Base-by-base conservation (phyloP, 2,888 invertebrate species). In the Euzophera pinguis region DNA sequence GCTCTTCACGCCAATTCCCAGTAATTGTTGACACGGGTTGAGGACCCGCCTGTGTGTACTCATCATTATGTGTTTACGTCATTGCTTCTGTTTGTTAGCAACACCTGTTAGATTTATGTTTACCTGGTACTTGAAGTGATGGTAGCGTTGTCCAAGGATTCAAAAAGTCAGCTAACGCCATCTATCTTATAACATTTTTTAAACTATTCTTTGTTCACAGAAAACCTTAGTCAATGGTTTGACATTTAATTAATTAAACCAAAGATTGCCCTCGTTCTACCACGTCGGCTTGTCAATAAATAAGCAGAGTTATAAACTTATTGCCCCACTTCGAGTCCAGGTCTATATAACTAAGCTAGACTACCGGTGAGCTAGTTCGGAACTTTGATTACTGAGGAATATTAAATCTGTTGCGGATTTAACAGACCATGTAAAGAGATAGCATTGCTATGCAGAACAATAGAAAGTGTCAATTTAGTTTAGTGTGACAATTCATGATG, bases 31-130 rank as follows among this genome's bases (percentile, higher is more conserved):
- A 38, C 38, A 38, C 38, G 14, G 14, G 38, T 6, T 27, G 53
- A 14, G 50, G 53, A 53, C 58, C 54, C 61, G 47, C 63, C 56
- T 38, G 43, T 57, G 45, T 47, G 52, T 43, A 59, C 58, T 57
- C 61, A 62, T 53, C 52, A 54, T 54, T 53, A 56, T 53, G 49
- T 52, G 16, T 39, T 39, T 9, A 47, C 61, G 56, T 59, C 63
- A 60, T 63, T 13, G 41, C 6, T 16, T 14, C 42, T 47, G 38
- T 53, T 50, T 38, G 49, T 8, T 16, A 8, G 43, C 27, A 13
- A 58, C 55, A 53, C 56, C 58, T 53, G 45, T 29, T 5, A 56
- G 52, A 52, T 51, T 50, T 43, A 43, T 47, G 35, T 53, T 53
- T 42, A 37, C 51, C 38, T 45, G 27, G 43, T 43, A 43, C 43